Conservation (phyloP, 2,888 invertebrate species). For the Drosophila nigricruria region DNA sequence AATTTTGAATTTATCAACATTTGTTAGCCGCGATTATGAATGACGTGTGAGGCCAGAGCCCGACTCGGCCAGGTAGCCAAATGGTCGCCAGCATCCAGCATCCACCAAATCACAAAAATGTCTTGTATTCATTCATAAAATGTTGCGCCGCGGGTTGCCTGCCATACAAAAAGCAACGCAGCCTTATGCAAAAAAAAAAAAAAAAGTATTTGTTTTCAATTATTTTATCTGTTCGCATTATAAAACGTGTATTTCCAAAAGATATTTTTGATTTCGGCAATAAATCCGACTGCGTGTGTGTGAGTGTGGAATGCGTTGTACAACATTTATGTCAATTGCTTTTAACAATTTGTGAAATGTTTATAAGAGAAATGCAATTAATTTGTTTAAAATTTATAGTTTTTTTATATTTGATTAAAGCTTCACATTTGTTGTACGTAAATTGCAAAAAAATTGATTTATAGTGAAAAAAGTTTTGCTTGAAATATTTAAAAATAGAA, state of each 20-base stretch:
- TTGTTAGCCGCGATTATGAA: slow-evolving; percentile 80
- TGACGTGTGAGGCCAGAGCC: slow-evolving; percentile 66
- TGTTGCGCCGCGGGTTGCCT: slow-evolving; percentile 48
- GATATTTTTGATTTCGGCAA: slow-evolving; percentile 9
- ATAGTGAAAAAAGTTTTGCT: background rate
- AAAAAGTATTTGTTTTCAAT: slow-evolving; percentile 59
- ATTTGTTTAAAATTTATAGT: slow-evolving; percentile 13
- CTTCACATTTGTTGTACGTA: background rate
- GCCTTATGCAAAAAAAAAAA: slow-evolving; percentile 38
- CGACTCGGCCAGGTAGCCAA: slow-evolving; percentile 66
- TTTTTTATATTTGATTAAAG: background rate
- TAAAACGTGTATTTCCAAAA: slow-evolving; percentile 29
- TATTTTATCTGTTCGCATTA: slow-evolving; percentile 33
- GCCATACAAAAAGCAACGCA: slow-evolving; percentile 5
- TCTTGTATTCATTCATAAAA: slow-evolving; percentile 69
- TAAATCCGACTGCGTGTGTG: slow-evolving; percentile 2
- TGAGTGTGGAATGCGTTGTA: slow-evolving; percentile 38
- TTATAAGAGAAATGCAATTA: slow-evolving; percentile 10
- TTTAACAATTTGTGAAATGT: slow-evolving; percentile 37
- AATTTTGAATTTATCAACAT: slow-evolving; percentile 80
- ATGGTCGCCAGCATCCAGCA: slow-evolving; percentile 58
- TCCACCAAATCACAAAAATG: slow-evolving; percentile 28
- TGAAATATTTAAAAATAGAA: background rate
- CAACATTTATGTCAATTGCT: slow-evolving; percentile 49
- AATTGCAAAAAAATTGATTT: background rate